Evolutionary conservation across 2,113 vertebrate genomes (phyloP), one percentile per base, ranked within the genome.

Genomic region (Macrotus californicus): DNA sequence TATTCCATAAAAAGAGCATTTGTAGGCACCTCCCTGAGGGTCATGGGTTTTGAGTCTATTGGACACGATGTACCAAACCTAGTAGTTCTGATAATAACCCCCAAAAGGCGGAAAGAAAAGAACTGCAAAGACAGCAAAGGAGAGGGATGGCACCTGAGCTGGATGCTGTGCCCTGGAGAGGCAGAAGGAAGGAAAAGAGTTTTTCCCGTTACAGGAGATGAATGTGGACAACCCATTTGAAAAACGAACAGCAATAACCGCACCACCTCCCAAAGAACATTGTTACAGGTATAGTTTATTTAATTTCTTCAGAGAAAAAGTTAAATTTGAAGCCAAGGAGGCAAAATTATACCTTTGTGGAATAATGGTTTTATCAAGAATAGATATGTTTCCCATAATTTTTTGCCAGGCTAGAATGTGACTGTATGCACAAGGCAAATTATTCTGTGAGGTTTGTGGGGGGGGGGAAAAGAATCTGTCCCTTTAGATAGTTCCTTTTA

Each of bases 201-300:
- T 43, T 75, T 84, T 36, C 41, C 43, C 41, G 5, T 85, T 52
- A 67, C 39, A 52, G 75, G 61, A 21, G 19, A 21, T 2, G 16
- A 6, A 31, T 2, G 13, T 36, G 82, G n/a, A 46, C 11, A 24
- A 10, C 31, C 24, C 56, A 19, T 64, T 34, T 75, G 64, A 70
- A 73, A 77, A 85, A 56, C 46, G 24, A 14, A 14, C 18, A 7
- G 14, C 9, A 26, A 43, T 16, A 16, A 16, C 26, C 16, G 31
- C 0, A 1, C 7, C 5, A 26, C 22, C 3, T 1, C 8, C 48
- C 2, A 7, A 16, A 72, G 64, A 36, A 24, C 18, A 66, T 5
- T 12, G 26, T 41, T 66, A 5, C 34, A 0, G 0, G 16, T 39
- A 15, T 50, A 87, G 19, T 88, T 88, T 50, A 15, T 67, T 73